Conservation (phyloP, 1,140 invertebrate species). For the Lutraria rhynchaena region DNA sequence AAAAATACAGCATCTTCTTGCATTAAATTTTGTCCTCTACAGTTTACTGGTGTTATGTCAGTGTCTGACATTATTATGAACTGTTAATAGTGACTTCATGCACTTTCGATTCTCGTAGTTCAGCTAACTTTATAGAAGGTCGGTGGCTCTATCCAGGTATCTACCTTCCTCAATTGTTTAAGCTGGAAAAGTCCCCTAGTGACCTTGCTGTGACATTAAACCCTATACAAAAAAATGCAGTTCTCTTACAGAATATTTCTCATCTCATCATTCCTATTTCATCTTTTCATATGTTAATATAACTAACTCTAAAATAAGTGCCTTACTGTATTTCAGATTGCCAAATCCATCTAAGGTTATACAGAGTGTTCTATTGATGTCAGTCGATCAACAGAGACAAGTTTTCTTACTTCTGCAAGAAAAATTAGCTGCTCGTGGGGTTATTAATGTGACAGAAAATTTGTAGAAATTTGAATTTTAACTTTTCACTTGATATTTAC, state of each 20-base stretch:
- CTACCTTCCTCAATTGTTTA: too few relatives aligned
- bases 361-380: slow-evolving; percentile 75
- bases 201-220: neutral
- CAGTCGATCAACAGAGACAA: slow-evolving; percentile 75
- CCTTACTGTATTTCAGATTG: slow-evolving; percentile 67
- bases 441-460: slow-evolving; percentile 46
- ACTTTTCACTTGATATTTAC: too few relatives aligned
- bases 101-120: too few relatives aligned
- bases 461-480: too few relatives aligned
- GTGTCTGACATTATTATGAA: too few relatives aligned
- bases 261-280: neutral
- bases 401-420: slow-evolving; percentile 74
- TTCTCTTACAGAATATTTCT: neutral
- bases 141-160: too few relatives aligned
- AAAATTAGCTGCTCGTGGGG: slow-evolving; percentile 66
- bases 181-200: too few relatives aligned
- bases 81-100: too few relatives aligned
- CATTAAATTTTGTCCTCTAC: too few relatives aligned
- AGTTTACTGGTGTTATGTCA: too few relatives aligned
- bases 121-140: too few relatives aligned
- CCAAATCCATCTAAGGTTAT: slow-evolving; percentile 76
- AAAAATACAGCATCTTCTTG: too few relatives aligned
- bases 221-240: neutral
- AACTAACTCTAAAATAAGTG: neutral
- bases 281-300: slow-evolving; percentile 3